These are phyloP conservation scores for Pteruthius melanotis DNA, from an alignment of 2,113 vertebrate species.

Conservation along the genomic window DNA sequence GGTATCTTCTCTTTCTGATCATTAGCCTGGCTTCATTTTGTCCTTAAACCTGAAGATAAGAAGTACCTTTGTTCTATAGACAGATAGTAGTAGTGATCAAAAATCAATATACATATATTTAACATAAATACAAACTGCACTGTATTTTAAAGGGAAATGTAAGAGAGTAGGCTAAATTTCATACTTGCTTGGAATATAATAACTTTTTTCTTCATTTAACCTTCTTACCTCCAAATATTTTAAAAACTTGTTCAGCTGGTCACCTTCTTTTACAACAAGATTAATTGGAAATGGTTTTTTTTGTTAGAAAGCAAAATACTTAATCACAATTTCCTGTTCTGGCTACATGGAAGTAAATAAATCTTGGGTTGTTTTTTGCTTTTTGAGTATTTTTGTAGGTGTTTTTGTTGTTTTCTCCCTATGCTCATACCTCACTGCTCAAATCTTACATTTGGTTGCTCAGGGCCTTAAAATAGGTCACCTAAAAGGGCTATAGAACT, in stretches of 20 bases:
- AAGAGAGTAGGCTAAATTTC: neutral
- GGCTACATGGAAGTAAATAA: neutral
- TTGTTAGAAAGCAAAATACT: neutral
- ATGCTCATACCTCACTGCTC: neutral
- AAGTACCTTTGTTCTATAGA: neutral
- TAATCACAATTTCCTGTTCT: neutral
- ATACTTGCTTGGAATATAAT: neutral
- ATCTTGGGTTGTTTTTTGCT: rapidly evolving
- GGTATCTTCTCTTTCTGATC: neutral
- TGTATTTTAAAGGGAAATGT: neutral
- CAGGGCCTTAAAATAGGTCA: neutral
- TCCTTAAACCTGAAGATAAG: neutral
- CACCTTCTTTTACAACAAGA: neutral
- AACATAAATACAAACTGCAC: neutral
- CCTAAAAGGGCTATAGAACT: neutral
- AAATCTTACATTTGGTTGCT: neutral
- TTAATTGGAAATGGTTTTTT: neutral
- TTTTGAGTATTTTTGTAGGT: neutral
- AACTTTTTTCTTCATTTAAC: neutral
- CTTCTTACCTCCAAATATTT: neutral
- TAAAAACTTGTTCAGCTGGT: neutral
- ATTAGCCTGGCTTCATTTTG: neutral
- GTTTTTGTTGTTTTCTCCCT: neutral
- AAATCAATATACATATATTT: neutral
- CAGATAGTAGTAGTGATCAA: neutral